A percentile compares a stretch with the other conserved stretches of the same genome.
phyloP scores from a whole-genome alignment of 2,797 vertebrate species.

The Pseudochirops corinnae region DNA sequence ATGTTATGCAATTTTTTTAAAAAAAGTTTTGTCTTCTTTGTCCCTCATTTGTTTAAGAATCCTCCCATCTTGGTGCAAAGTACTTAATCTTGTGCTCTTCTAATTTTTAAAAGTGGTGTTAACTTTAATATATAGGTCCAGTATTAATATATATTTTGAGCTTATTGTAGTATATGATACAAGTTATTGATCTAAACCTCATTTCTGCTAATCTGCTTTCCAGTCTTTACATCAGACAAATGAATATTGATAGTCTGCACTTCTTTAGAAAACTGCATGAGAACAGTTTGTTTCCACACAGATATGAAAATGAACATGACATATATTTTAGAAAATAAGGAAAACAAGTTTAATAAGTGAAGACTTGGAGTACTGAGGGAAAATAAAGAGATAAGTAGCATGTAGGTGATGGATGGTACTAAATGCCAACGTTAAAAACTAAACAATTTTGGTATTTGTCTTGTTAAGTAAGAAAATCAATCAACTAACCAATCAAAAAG shows the following conservation, averaged over 20 bases:
- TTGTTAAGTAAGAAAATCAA: too few species aligned
- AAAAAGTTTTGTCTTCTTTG: neutral
- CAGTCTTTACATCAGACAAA: neutral
- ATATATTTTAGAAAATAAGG: neutral
- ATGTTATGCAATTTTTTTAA: neutral
- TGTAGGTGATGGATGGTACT: too few species aligned
- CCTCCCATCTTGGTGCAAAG: neutral
- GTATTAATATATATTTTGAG: neutral
- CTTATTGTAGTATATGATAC: neutral
- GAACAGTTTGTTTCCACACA: neutral
- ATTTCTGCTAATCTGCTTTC: neutral
- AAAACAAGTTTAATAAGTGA: too few species aligned
- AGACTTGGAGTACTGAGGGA: too few species aligned
- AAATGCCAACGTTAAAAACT: too few species aligned
- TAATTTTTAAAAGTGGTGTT: neutral
- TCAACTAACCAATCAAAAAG: too few species aligned
- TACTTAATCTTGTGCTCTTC: neutral
- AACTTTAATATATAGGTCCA: neutral
- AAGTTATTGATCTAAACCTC: neutral
- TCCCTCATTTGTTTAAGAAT: neutral
- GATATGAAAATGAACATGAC: neutral
- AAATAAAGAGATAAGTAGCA: too few species aligned
- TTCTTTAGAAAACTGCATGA: neutral
- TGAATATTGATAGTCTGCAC: neutral
- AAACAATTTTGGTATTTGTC: too few species aligned